Evolutionary conservation across 2,797 vertebrate genomes (phyloP), one percentile per base, ranked within the genome.

Genomic region (Sorex maritimensis): DNA sequence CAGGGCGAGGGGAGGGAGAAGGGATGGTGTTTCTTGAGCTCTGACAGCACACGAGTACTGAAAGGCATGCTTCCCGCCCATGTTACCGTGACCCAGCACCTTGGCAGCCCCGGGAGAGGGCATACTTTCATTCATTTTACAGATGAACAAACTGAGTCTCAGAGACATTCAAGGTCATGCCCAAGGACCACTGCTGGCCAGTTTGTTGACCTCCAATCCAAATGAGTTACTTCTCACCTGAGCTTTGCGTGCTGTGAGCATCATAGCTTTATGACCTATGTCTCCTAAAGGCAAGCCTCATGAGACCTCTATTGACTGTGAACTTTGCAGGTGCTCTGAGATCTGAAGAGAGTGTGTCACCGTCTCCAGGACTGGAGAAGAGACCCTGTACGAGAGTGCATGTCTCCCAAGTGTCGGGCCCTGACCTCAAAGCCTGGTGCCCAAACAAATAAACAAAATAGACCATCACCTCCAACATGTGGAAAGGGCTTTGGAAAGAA

Each of bases 61-160:
- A 17, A 5, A 72, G n/a, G 49, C 24, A 15, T 5, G 28, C 5
- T 80, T 75, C 34, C 49, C 10, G 23, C 1, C 15, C 2, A 24
- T 17, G 21, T 10, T 68, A 13, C 30, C 77, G 23, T 0, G 4
- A 69, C 67, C 61, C 21, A 0, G 3, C 58, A n/a, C 58, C 78
- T 30, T 0, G 3, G 28, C 5, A 24, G 61, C 46, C 41, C 65
- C 24, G 28, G 34, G 19, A 5, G 38, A 15, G 0, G 34, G 34
- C n/a, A 28, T 1, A 2, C 10, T 80, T 73, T 41, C 52, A 81
- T 41, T 91, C 93, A 91, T 82, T 92, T 90, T 71, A 80, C 61
- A 82, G 67, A 55, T 19, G 46, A 73, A 12, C 28, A 95, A 91
- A 92, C n/a, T 21, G 21, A 96, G 72, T 68, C 24, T 41, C 65